Conservation (phyloP, 2,888 invertebrate species). For the Drosophila seclusa region DNA sequence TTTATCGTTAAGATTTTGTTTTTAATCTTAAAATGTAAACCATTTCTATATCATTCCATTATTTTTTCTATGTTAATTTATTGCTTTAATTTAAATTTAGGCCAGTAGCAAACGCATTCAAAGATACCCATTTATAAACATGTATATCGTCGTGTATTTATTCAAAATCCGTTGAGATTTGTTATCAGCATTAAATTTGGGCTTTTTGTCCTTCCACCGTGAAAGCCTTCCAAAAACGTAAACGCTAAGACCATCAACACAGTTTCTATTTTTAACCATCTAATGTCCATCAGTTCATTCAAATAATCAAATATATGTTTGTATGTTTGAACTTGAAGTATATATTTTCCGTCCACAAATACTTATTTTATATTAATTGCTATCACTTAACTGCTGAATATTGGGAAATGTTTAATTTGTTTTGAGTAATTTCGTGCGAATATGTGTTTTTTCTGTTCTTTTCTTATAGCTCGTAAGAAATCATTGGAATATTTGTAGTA, state of each 20-base stretch:
- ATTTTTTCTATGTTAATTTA: conserved; percentile 27
- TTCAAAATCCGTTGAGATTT: neutral
- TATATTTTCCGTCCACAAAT: conserved; percentile 48
- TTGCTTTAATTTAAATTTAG: conserved; percentile 28
- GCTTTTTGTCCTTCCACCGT: conserved; percentile 8
- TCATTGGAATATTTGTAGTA: conserved; percentile 23
- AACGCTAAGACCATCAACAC: conserved; percentile 4
- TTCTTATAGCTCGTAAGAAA: conserved; percentile 5
- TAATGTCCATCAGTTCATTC: conserved; percentile 17
- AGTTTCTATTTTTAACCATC: conserved; percentile 19
- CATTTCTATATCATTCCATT: conserved; percentile 17
- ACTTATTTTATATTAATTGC: conserved; percentile 13
- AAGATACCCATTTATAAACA: conserved; percentile 12
- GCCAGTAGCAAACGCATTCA: conserved; percentile 10
- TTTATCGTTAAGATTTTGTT: conserved; percentile 37
- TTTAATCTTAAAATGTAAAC: conserved; percentile 36
- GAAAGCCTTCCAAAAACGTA: conserved; percentile 30
- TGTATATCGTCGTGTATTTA: neutral
- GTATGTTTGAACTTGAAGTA: conserved; percentile 7
- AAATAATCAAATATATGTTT: neutral
- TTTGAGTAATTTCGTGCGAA: conserved; percentile 1
- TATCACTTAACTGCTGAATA: neutral
- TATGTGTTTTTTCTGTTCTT: conserved; percentile 14
- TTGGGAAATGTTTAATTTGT: neutral
- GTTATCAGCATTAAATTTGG: neutral